Conservation (phyloP, 2,113 vertebrate genomes). For the Hemiscyllium ocellatum region DNA sequence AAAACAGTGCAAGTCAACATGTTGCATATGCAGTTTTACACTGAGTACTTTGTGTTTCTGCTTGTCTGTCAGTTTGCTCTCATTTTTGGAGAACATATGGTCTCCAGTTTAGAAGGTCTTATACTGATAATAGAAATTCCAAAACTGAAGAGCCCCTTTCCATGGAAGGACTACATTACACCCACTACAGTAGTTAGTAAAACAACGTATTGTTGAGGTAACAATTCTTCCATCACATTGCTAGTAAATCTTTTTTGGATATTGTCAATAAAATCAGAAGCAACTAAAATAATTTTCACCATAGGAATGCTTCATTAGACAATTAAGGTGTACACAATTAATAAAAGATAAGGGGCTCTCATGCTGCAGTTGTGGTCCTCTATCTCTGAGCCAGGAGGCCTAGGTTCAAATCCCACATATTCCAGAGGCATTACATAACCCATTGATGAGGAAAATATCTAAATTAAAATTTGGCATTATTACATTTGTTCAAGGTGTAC, state of each 20-base stretch:
- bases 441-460: no score
- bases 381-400: no score
- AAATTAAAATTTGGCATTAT: no score
- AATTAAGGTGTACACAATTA: not conserved
- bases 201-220: not conserved
- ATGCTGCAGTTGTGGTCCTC: no score
- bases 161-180: not conserved
- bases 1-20: constrained; percentile 14
- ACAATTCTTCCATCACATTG: not conserved
- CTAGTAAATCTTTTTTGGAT: not conserved
- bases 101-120: constrained; percentile 20
- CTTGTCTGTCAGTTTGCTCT: constrained; percentile 28
- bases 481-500: no score
- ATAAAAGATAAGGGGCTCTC: no score
- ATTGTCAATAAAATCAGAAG: not conserved
- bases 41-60: constrained; percentile 31
- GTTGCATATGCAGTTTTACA: constrained; percentile 24
- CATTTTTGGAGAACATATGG: constrained; percentile 22
- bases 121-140: not conserved
- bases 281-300: constrained; percentile 2
- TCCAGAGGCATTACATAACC: no score
- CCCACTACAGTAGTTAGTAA: constrained; percentile 11
- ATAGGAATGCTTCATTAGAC: not conserved
- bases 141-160: not conserved
- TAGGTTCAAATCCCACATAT: no score